Base-by-base conservation (phyloP, 2,888 invertebrate species). In the Noctua fimbriata region DNA sequence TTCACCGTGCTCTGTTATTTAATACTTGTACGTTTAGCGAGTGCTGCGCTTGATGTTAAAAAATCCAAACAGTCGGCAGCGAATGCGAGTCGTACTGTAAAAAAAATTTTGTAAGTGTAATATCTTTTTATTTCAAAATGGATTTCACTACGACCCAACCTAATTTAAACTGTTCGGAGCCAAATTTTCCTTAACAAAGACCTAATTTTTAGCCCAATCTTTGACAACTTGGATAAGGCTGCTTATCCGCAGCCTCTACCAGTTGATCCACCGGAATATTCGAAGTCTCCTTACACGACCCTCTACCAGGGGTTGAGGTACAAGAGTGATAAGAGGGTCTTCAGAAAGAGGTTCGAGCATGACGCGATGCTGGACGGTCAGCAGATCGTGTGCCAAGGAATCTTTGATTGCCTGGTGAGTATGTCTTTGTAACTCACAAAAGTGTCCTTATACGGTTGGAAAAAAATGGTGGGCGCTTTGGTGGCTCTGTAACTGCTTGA, bases 371-470 rank as follows among this genome's bases (percentile, higher is more conserved):
- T 76, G 0, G 78, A 78, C 0, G 94, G 93, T 0, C 95, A 95
- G 69, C 92, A 91, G 36, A 78, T 95, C 32, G 75, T 88, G 10
- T 93, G 92, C 76, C 88, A 94, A 78, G 93, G 92, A 69, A 55
- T 91, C 24, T 90, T 94, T 81, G 89, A 93, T 72, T 95, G 95
- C 80, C 83, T 85, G 73, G 95, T 95, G 80, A 93, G 94, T 90
- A 67, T 67, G 28, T 21, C 41, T 41, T 41, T 32, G 55, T 55
- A 24, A 24, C 55, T 24, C 10, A 55, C 24, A 24, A 55, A 55
- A 55, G 14, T 58, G 5, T n/a, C 52, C 52, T 1, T 55, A 55
- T 0, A 55, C 24, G 10, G 55, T 24, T 55, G 12, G 58, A 58
- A n/a, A 16, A 24, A 14, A 58, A 58, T 58, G 0, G 28, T 28